Evolutionary conservation across 2,113 vertebrate genomes (phyloP).

Genomic region (Saccopteryx bilineata): DNA sequence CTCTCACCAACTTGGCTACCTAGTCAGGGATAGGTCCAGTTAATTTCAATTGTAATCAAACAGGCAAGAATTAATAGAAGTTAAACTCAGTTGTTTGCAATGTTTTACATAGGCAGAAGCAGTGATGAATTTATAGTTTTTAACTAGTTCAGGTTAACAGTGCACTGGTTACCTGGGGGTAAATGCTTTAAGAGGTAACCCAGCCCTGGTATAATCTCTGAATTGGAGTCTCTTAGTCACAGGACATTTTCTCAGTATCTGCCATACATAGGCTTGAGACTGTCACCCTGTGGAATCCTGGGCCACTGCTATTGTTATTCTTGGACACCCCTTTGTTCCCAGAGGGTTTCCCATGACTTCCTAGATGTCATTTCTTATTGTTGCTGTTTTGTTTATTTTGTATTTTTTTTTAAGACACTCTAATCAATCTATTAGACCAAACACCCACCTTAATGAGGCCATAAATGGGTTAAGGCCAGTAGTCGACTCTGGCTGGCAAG

Average conservation of each 20-base stretch:
- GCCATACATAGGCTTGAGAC: background rate
- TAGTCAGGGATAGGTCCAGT: background rate
- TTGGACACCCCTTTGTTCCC: background rate
- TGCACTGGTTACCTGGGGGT: background rate
- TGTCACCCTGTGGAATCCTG: background rate
- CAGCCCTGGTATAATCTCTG: background rate
- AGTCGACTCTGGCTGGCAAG: no score
- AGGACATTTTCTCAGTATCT: background rate
- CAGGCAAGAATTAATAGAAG: background rate
- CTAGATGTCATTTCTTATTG: background rate
- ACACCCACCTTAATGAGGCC: background rate
- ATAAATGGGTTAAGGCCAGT: background rate
- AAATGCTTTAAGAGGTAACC: background rate
- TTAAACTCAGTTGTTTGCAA: background rate
- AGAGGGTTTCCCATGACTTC: background rate
- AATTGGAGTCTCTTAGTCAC: background rate
- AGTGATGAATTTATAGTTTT: background rate
- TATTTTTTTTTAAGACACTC: background rate
- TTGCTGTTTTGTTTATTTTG: no score
- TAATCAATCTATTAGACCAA: background rate
- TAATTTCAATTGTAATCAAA: background rate
- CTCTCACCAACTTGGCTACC: no score
- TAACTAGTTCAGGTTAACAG: background rate
- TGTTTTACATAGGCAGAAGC: background rate
- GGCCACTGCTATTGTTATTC: background rate